Evolutionary conservation across 2,888 invertebrate genomes (phyloP).

Genomic region (Tenthredo distinguenda): DNA sequence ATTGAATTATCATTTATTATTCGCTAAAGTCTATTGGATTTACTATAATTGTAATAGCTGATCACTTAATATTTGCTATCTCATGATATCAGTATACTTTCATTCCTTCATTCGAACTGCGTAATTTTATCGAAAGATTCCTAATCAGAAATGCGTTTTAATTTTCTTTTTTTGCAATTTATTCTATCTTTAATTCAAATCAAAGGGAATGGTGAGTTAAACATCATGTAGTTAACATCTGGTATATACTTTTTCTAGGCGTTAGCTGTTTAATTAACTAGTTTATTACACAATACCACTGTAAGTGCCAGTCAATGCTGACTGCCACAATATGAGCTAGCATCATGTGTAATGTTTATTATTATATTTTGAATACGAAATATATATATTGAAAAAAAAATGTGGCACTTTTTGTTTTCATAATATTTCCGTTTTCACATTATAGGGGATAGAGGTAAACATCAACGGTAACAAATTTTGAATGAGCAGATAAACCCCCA

Average conservation of each 20-base stretch:
- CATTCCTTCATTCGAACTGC: neutral
- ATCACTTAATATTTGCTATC: neutral
- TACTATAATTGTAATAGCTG: neutral
- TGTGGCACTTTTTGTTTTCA: neutral
- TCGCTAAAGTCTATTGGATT: neutral
- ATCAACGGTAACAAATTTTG: neutral
- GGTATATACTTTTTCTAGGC: slow-evolving; percentile 72
- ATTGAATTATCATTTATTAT: neutral
- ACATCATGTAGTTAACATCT: slow-evolving; percentile 50
- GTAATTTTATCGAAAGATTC: neutral
- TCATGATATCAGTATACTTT: neutral
- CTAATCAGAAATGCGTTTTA: neutral
- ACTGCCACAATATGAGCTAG: slow-evolving; percentile 72
- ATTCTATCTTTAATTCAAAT: neutral
- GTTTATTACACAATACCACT: slow-evolving; percentile 71
- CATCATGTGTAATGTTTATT: slow-evolving; percentile 76
- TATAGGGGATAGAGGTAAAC: neutral
- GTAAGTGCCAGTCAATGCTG: slow-evolving; percentile 70
- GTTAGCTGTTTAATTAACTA: slow-evolving; percentile 68
- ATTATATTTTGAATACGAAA: slow-evolving; percentile 78
- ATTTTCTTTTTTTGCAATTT: neutral
- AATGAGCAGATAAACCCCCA: no score
- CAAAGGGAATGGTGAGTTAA: neutral
- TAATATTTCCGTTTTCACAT: neutral
- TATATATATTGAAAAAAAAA: slow-evolving; percentile 73